Evolutionary conservation across 2,113 vertebrate genomes (phyloP), one percentile per base, ranked within the genome.

Genomic region (Phodopus roborovskii): DNA sequence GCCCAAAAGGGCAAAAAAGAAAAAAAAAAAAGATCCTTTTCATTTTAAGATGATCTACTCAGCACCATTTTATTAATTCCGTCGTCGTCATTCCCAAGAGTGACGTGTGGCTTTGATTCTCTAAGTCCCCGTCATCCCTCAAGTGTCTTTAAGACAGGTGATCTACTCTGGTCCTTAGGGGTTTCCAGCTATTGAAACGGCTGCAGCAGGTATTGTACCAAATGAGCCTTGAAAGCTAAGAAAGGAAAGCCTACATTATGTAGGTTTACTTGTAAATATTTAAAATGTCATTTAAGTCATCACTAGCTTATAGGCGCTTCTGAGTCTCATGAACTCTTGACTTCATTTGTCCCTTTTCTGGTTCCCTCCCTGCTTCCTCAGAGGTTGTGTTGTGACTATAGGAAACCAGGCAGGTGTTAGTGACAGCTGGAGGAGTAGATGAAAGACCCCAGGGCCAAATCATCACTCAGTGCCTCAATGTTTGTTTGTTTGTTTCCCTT

Each of bases 281-380:
- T 74, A 58, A 95, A 88, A 87, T 90, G 66, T 70, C 60, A 39
- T 45, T 66, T 88, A 73, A 93, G 85, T 91, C 24, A 45, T 90
- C 22, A n/a, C 62, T 26, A 75, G 36, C 39, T 6, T 36, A 60
- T 12, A 60, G 10, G 64, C 50, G 62, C 20, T 58, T 81, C n/a
- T 53, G 81, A 62, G 7, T 4, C 11, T 68, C 2, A 6, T 42
- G 22, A 64, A 87, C 28, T 86, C 30, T 73, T 28, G 39, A 7
- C 62, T 83, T 92, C 48, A n/a, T 39, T 75, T 30, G 82, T 53
- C 9, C 7, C 22, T 22, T n/a, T 83, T 30, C 24, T 42, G 90
- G 74, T 26, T 15, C 10, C n/a, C 20, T 16, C 26, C 75, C 36
- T 28, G 79, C n/a, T 45, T 93, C 62, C 53, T 62, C 16, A 75